Percentiles rank a stretch among this genome's conserved stretches.
Evolutionary conservation across 1,140 invertebrate species (phyloP).

Genomic region (Cyclina sinensis): DNA sequence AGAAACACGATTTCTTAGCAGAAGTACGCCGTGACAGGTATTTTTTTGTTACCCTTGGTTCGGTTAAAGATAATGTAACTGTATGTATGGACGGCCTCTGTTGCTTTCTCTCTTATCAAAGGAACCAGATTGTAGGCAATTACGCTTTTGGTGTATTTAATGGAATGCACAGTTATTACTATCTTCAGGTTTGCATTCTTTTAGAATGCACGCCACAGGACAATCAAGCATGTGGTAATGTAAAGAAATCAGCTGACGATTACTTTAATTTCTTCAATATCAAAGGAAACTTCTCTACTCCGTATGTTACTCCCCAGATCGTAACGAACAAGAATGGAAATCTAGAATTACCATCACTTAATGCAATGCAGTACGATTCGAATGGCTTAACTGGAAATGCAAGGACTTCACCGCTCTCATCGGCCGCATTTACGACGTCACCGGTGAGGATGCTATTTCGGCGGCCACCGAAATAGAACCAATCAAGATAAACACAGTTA

Average conservation of each 20-base stretch:
- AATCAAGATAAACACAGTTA: too few relatives aligned
- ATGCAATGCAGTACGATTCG: neutral
- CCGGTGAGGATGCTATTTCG: too few relatives aligned
- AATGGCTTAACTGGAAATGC: too few relatives aligned
- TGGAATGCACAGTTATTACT: conserved; percentile 80
- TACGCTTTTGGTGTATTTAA: conserved; percentile 84
- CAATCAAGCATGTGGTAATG: conserved; percentile 68
- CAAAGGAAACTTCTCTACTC: conserved; percentile 72
- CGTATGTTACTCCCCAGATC: conserved; percentile 80
- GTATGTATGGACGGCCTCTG: too few relatives aligned
- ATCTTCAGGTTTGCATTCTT: conserved; percentile 82
- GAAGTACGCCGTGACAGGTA: conserved; percentile 72
- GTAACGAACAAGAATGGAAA: too few relatives aligned
- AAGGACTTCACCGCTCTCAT: too few relatives aligned
- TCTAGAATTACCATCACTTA: conserved; percentile 51
- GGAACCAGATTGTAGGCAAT: conserved; percentile 57
- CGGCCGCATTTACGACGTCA: too few relatives aligned
- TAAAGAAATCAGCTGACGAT: conserved; percentile 63
- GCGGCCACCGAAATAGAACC: too few relatives aligned
- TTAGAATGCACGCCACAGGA: conserved; percentile 74
- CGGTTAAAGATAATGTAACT: conserved; percentile 51
- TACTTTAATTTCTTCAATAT: conserved; percentile 72
- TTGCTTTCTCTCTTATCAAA: conserved; percentile 73
- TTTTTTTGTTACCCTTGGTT: conserved; percentile 72
- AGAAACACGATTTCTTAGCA: conserved; percentile 23